phyloP scores from a whole-genome alignment of 53 echinoderm and acorn worm genomes.

The Echinometra lucunter region DNA sequence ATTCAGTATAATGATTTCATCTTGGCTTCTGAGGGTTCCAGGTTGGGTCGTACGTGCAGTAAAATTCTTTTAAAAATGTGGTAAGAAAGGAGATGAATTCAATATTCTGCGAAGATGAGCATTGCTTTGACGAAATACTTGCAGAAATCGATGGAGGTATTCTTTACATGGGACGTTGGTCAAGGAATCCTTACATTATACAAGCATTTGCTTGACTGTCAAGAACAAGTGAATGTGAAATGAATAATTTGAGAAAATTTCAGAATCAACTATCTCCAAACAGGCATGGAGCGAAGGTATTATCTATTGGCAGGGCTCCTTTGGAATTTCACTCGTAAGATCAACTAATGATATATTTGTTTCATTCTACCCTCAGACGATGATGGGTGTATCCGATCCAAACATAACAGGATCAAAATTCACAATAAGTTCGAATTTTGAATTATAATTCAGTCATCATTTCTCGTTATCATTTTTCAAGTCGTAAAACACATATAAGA shows the following conservation, averaged over 20 bases:
- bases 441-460: too few species aligned
- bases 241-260: neutral
- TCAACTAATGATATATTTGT: neutral
- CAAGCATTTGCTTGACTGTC: neutral
- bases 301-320: too few species aligned
- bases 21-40: slow-evolving; percentile 37
- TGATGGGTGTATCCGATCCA: too few species aligned
- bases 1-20: slow-evolving; percentile 1
- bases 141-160: neutral
- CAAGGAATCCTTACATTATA: neutral
- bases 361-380: too few species aligned
- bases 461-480: too few species aligned
- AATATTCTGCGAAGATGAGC: neutral
- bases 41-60: neutral
- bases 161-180: neutral
- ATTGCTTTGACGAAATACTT: neutral
- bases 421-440: too few species aligned
- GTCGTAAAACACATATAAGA: too few species aligned
- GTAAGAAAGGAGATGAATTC: neutral
- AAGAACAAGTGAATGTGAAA: neutral
- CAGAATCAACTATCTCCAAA: neutral
- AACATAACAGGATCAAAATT: too few species aligned
- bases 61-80: neutral
- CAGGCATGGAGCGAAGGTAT: neutral
- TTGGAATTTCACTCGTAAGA: too few species aligned